These are phyloP conservation scores for Hippocampus kuda DNA, from an alignment of 2,797 vertebrate genomes.

Conservation along the genomic window DNA sequence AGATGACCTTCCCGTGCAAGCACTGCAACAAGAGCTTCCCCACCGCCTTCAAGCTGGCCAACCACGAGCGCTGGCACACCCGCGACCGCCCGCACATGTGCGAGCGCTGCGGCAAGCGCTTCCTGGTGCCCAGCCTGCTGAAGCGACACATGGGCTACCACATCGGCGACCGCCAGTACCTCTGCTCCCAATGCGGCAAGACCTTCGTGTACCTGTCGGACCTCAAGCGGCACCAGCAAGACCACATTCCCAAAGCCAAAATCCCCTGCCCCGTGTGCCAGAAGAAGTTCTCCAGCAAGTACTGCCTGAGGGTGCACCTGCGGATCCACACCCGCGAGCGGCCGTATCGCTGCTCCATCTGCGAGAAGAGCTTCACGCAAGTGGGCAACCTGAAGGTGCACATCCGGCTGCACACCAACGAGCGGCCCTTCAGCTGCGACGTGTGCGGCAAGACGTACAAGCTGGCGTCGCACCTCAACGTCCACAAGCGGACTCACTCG, in stretches of 20 bases:
- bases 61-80: constrained; percentile 72
- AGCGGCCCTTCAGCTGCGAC: constrained; percentile 60
- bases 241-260: constrained; percentile 61
- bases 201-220: constrained; percentile 63
- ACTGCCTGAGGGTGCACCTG: constrained; percentile 60
- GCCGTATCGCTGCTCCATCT: constrained; percentile 58
- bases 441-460: constrained; percentile 67
- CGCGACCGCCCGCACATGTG: constrained; percentile 69
- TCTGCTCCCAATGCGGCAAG: constrained; percentile 65
- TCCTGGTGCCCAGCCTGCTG: constrained; percentile 61
- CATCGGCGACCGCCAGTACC: constrained; percentile 60
- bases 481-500: constrained; percentile 61
- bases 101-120: constrained; percentile 64
- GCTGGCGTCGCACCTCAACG: constrained; percentile 59
- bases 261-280: constrained; percentile 60
- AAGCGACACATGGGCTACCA: constrained; percentile 68
- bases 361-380: constrained; percentile 63
- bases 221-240: constrained; percentile 63
- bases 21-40: constrained; percentile 67
- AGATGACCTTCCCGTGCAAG: constrained; percentile 62
- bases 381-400: constrained; percentile 62
- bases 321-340: constrained; percentile 62
- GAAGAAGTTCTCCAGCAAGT: constrained; percentile 65
- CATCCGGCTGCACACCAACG: constrained; percentile 61
- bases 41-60: constrained; percentile 62